phyloP scores from a whole-genome alignment of 2,797 vertebrate genomes.

The Lepilemur ruficaudatus region DNA sequence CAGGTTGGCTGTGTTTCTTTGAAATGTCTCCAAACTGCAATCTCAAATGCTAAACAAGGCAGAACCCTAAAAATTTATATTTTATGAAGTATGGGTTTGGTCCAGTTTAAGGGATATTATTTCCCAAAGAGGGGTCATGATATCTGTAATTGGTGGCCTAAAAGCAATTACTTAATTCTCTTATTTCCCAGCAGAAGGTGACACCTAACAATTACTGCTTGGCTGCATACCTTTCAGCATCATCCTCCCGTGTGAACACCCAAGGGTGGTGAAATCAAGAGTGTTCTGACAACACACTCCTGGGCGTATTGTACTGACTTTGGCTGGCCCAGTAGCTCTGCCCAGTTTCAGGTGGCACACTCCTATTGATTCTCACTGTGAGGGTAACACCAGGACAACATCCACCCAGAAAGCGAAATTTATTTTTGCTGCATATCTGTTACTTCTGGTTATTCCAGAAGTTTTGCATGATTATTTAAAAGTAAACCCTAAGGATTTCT shows the following conservation, averaged over 20 bases:
- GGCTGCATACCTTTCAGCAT: slow-evolving; percentile 36
- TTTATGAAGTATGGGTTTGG: neutral
- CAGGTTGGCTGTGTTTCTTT: slow-evolving; percentile 58
- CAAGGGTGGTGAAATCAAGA: slow-evolving; percentile 70
- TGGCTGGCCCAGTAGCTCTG: slow-evolving; percentile 23
- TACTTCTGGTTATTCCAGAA: neutral
- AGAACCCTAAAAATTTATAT: neutral
- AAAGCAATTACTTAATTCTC: slow-evolving; percentile 43
- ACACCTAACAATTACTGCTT: slow-evolving; percentile 49
- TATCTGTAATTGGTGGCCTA: neutral
- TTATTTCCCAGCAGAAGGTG: slow-evolving; percentile 60
- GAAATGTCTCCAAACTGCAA: slow-evolving; percentile 13
- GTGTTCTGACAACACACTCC: slow-evolving; percentile 56
- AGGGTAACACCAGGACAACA: neutral
- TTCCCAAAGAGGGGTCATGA: neutral
- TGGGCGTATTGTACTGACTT: slow-evolving; percentile 54
- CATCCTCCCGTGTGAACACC: slow-evolving; percentile 61
- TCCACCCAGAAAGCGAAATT: neutral
- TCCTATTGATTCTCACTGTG: neutral
- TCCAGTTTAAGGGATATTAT: neutral
- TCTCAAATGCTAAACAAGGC: slow-evolving; percentile 13
- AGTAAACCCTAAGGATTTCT: neutral
- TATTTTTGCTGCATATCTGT: neutral
- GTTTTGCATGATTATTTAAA: neutral
- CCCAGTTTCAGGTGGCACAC: slow-evolving; percentile 68